Evolutionary conservation across 2,113 vertebrate genomes (phyloP), one percentile per base, ranked within the genome.

Genomic region (Ardeotis arabs): DNA sequence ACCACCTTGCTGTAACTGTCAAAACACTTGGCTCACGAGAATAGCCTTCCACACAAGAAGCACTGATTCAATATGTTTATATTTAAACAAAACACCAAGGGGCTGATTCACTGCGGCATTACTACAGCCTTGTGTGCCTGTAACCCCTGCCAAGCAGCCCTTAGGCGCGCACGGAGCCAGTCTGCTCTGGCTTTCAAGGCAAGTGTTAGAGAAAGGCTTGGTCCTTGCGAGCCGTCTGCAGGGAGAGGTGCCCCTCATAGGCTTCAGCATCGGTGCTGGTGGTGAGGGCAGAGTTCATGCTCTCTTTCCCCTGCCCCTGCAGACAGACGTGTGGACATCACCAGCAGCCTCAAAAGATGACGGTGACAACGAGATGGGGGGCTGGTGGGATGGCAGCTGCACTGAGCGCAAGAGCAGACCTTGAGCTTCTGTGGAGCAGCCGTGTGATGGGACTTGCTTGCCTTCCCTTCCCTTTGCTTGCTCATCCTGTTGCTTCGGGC

Each of bases 1-100:
- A 62, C 69, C 96, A 95, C 95, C 96, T 97, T 92, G 96, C 93
- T 52, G 95, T 56, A 96, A 84, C 95, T 97, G 91, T 97, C 96
- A 96, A 96, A 96, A 95, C 96, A 93, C 93, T 96, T 95, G 96
- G 95, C 96, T 96, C 25, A 13, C 21, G 27, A 84, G 94, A 96
- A 91, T 93, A 93, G 95, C 95, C 95, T 83, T 96, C 73, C 55
- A 47, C 96, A 89, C 91, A 93, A 83, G 95, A 95, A 94, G 81
- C 96, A 90, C 94, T 84, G 92, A 96, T 85, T 95, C 96, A 89
- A 91, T 93, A 66, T 96, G 95, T 95, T 96, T 96, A 89, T 96
- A 95, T 95, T 95, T 95, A 97, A 97, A 95, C 81, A 94, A 94
- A 96, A 84, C 93, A 39, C 93, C 6, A 4, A 92, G 67, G 84